Evolutionary conservation across 1,140 invertebrate genomes (phyloP).

Genomic region (Zaprionus inermis): DNA sequence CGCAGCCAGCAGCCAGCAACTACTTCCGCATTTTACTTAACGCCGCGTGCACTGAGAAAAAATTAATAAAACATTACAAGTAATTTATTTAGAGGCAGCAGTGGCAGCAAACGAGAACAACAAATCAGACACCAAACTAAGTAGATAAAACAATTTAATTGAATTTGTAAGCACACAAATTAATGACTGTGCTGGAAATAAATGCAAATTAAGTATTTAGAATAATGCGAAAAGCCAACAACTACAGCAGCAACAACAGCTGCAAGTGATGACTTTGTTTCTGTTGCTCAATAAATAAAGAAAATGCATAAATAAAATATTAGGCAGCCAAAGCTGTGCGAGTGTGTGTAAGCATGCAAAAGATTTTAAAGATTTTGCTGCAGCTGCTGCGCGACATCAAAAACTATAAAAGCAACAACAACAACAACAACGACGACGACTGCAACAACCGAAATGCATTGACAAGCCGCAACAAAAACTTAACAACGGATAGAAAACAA

Average conservation of each 20-base stretch:
- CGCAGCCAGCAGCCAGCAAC: conserved; percentile 10
- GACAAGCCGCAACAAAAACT: conserved; percentile 57
- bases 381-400: conserved; percentile 59
- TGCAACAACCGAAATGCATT: conserved; percentile 55
- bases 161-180: conserved; percentile 76
- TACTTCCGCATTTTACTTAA: conserved; percentile 70
- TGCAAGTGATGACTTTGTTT: conserved; percentile 67
- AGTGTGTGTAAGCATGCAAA: conserved; percentile 62
- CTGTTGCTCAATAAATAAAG: conserved; percentile 70
- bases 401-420: conserved; percentile 25
- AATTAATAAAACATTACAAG: conserved; percentile 78
- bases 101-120: conserved; percentile 39
- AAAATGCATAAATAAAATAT: conserved; percentile 78
- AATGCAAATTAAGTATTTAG: conserved; percentile 80
- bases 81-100: conserved; percentile 43
- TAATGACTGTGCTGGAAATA: conserved; percentile 69
- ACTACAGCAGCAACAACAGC: conserved; percentile 13
- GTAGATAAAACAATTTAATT: conserved; percentile 74
- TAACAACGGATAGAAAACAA: conserved; percentile 81
- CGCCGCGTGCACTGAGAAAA: conserved; percentile 56
- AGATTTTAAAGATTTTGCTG: conserved; percentile 75
- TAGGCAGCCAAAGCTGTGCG: conserved; percentile 48
- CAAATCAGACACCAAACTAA: conserved; percentile 50
- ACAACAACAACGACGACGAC: conserved; percentile 15
- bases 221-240: conserved; percentile 55